Percentiles rank a stretch among this genome's conserved stretches.
phyloP scores from a whole-genome alignment of 2,888 invertebrate species.

The Ramazzottius varieornatus region DNA sequence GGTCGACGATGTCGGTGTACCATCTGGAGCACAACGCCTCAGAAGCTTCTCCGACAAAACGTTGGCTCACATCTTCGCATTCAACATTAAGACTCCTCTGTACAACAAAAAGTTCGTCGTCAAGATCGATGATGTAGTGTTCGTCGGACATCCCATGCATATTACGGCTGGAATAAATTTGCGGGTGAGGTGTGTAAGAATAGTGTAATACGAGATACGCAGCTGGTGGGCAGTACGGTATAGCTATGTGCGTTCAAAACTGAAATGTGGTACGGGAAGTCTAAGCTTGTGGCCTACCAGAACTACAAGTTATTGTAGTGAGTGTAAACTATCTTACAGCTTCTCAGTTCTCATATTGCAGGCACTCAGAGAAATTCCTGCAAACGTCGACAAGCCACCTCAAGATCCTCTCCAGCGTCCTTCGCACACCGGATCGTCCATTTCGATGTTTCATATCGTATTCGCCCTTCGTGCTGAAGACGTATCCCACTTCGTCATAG shows the following conservation, averaged over 20 bases:
- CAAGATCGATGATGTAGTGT: slow-evolving; percentile 78
- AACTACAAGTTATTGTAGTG: too few relatives aligned
- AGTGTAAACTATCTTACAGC: too few relatives aligned
- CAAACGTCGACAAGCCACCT: too few relatives aligned
- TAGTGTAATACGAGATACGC: too few relatives aligned
- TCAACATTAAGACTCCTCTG: slow-evolving; percentile 49
- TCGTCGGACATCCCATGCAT: slow-evolving; percentile 67
- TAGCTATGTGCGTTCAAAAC: too few relatives aligned
- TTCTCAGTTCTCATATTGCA: too few relatives aligned
- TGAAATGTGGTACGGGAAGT: too few relatives aligned
- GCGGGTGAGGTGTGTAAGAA: too few relatives aligned
- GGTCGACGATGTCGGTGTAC: neutral
- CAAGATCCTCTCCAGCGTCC: too few relatives aligned
- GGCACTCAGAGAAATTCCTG: too few relatives aligned
- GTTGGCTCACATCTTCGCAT: slow-evolving; percentile 9
- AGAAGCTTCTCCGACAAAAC: neutral
- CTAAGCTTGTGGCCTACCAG: too few relatives aligned
- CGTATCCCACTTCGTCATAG: slow-evolving; percentile 66
- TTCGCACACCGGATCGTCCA: neutral
- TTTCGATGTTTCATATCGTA: neutral
- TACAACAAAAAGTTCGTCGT: slow-evolving; percentile 74
- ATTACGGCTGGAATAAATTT: slow-evolving; percentile 8
- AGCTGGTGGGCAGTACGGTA: too few relatives aligned
- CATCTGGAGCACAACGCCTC: neutral
- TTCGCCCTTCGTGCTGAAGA: slow-evolving; percentile 31